Evolutionary conservation across 2,113 vertebrate species (phyloP).

Genomic region (Propithecus coquereli): DNA sequence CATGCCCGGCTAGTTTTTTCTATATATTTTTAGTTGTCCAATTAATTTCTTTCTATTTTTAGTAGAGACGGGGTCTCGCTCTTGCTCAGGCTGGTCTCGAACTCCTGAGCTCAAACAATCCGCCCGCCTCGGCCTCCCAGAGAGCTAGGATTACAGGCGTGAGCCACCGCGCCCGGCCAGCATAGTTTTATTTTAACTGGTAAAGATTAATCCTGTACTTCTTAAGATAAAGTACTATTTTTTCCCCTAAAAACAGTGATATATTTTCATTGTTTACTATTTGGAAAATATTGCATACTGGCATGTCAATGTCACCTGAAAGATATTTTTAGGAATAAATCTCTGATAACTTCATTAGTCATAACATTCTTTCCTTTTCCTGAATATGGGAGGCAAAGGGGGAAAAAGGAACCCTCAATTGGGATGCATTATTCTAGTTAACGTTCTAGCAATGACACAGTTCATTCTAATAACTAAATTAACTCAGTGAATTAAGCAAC

Average conservation of each 20-base stretch:
- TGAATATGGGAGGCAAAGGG: neutral
- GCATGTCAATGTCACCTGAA: neutral
- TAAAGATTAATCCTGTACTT: neutral
- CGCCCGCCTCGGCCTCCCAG: too few relatives aligned
- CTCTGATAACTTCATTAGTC: neutral
- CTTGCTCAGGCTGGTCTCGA: too few relatives aligned
- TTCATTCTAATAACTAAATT: neutral
- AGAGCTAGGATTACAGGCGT: too few relatives aligned
- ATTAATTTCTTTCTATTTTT: too few relatives aligned
- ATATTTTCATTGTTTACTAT: neutral
- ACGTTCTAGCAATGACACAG: neutral
- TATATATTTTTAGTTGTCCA: too few relatives aligned
- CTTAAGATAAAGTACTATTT: neutral
- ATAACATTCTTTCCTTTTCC: neutral
- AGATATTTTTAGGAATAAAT: constrained; percentile 7
- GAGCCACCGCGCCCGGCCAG: too few relatives aligned
- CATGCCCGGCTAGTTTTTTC: too few relatives aligned
- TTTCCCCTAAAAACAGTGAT: neutral
- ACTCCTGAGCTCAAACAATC: too few relatives aligned
- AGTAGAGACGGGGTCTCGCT: too few relatives aligned
- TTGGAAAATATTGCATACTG: neutral
- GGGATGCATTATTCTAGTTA: neutral
- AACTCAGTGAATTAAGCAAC: neutral
- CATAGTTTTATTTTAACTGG: neutral
- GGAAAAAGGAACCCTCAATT: neutral